Base-by-base conservation (phyloP, 2,113 vertebrate species). In the Heteronetta atricapilla region DNA sequence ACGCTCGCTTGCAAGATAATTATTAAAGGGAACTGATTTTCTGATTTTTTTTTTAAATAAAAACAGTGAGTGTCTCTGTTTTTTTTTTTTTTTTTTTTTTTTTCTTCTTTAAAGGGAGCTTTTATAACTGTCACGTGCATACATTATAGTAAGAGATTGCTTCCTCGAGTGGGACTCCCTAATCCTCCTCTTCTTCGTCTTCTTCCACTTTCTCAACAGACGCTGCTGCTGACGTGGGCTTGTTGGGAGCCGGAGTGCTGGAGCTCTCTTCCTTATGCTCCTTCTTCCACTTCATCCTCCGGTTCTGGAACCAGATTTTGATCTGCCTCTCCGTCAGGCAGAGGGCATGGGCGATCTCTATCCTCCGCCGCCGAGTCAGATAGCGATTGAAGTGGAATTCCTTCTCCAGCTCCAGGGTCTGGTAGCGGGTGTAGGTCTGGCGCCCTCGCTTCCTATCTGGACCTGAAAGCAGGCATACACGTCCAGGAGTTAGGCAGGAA, bases 271-370 rank as follows among this genome's bases (percentile, higher is more conserved):
- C 98, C 74, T 98, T 98, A 91, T 99, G 98, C 73, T 99, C 98
- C 44, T 99, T 99, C 97, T 99, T 99, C 99, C 99, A 99, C 87
- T 99, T 99, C 99, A 99, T 99, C 95, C 99, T 98, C 44, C 98
- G 98, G 95, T 99, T 99, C 95, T 99, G 99, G 95, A 99, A 99
- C 98, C 98, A 99, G 96, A 99, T 99, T 96, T 99, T 99, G 96
- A 99, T 98, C 98, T 99, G 99, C 96, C 98, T 98, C 96, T 99
- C 98, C 3, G 98, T 98, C 81, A 99, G 98, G 89, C 98, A 98
- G 89, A 99, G 98, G 52, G 98, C 97, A 28, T 99, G 98, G 50
- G 99, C 98, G 44, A 99, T 98, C 97, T 99, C 99, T 75, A 99
- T 97, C 96, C 98, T 97, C 88, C 99, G 97, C 87, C 98, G 97